These are phyloP conservation scores for Podarcis lilfordi DNA, from an alignment of 2,797 vertebrate species.

Conservation along the genomic window DNA sequence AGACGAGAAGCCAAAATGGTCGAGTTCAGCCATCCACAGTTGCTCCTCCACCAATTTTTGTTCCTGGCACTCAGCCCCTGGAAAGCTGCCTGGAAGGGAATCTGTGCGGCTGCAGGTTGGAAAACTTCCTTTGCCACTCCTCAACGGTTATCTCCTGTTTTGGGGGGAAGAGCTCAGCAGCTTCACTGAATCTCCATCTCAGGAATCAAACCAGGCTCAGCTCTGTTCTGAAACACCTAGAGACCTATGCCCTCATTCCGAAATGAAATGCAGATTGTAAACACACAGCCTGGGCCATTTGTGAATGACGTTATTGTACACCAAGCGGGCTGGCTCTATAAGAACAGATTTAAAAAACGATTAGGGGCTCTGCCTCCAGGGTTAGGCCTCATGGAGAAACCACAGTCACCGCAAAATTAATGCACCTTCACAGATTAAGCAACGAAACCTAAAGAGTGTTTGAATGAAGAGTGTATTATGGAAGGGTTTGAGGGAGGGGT, in stretches of 20 bases:
- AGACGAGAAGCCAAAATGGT: too few species aligned
- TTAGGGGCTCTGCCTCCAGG: not conserved
- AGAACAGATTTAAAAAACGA: not conserved
- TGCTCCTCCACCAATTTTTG: too few species aligned
- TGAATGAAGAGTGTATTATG: not conserved
- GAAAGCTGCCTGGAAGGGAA: too few species aligned
- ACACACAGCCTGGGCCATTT: not conserved
- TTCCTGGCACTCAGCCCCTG: too few species aligned
- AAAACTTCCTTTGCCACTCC: too few species aligned
- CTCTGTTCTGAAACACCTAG: not conserved
- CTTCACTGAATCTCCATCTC: not conserved
- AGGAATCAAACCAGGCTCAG: not conserved
- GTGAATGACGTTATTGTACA: not conserved
- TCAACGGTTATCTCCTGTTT: too few species aligned
- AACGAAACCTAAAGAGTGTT: not conserved
- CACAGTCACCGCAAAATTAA: not conserved
- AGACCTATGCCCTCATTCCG: not conserved
- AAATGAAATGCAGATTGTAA: slow-evolving; percentile 4
- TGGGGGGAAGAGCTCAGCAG: not conserved
- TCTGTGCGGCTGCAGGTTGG: too few species aligned
- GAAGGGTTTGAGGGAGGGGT: not conserved
- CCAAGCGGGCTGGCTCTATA: too few species aligned
- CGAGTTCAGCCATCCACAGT: too few species aligned
- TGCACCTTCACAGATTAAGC: not conserved
- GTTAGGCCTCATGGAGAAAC: not conserved